Evolutionary conservation across 1,140 invertebrate species (phyloP), one percentile per base, ranked within the genome.

Genomic region (Ostrea edulis): DNA sequence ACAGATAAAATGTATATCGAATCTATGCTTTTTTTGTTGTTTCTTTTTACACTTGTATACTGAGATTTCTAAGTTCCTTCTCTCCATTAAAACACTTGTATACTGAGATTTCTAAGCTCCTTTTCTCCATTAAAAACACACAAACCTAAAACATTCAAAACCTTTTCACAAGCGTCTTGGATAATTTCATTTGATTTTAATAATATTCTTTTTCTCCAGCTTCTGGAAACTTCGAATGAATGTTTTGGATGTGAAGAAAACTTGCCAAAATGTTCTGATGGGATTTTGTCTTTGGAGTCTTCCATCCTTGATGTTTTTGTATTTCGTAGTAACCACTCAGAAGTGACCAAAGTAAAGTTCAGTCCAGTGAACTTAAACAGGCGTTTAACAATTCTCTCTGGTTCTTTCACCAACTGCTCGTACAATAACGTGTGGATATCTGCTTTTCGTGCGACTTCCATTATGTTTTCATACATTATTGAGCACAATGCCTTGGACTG

Each of bases 401-500:
- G 68, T 77, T 77, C 25, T 35, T 29, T 29, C 29, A 14, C 68
- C 14, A 77, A 77, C 22, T 11, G 7, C 29, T 77, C 68, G 68
- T 29, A 77, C 25, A 29, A 35, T 77, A 77, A 35, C 22, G 68
- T 35, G 14, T 29, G 14, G 11, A 25, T 29, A 35, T 25, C 22
- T 14, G 0, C 68, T 29, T n/a, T 25, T 20, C 14, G 44, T 9
- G 25, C 22, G 0, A 9, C 35, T 8, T 68, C 35, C 11, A 52
- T 25, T 22, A 68, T 17, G 25, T 86, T 55, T 55, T 82, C 22
- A 11, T 82, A 51, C 52, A 86, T 86, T 11, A 53, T 35, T 8
- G 25, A 35, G 25, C 85, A 86, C 14, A 86, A 44, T n/a, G 58
- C 71, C 12, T 35, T 53, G 20, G 85, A 53, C 53, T 86, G 53